phyloP scores from a whole-genome alignment of 2,888 invertebrate species.

The Sisyra terminalis region DNA sequence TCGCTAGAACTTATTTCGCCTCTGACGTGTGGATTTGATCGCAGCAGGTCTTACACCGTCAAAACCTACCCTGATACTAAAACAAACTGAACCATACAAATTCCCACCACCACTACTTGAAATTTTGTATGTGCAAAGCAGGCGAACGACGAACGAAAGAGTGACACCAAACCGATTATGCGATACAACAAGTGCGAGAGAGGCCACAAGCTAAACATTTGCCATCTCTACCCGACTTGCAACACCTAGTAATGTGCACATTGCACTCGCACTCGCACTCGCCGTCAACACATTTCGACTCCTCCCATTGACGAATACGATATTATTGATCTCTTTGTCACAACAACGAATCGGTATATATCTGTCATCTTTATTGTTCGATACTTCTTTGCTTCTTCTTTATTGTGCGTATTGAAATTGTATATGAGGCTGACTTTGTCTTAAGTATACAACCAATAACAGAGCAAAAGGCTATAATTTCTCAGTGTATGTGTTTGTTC shows the following conservation, averaged over 20 bases:
- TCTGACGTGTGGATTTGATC: no score
- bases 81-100: slow-evolving; percentile 16
- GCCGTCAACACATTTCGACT: slow-evolving; percentile 7
- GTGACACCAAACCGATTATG: no score
- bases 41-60: slow-evolving; percentile 4
- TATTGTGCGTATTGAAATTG: slow-evolving; percentile 5
- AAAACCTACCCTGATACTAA: slow-evolving; percentile 37
- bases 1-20: no score
- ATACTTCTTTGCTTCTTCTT: slow-evolving; percentile 6
- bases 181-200: no score
- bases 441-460: slow-evolving; percentile 7
- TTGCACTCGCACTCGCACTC: no score
- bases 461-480: slow-evolving; percentile 9
- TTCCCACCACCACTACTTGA: no score
- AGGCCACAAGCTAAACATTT: no score
- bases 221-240: no score
- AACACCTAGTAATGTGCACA: no score
- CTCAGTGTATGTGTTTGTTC: not conserved
- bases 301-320: slow-evolving; percentile 9
- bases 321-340: not conserved
- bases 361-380: slow-evolving; percentile 3
- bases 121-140: no score
- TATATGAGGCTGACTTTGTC: slow-evolving; percentile 5
- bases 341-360: slow-evolving; percentile 5
- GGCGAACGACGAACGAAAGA: no score